Base-by-base conservation (phyloP, 2,888 invertebrate species). In the Oligia latruncula region DNA sequence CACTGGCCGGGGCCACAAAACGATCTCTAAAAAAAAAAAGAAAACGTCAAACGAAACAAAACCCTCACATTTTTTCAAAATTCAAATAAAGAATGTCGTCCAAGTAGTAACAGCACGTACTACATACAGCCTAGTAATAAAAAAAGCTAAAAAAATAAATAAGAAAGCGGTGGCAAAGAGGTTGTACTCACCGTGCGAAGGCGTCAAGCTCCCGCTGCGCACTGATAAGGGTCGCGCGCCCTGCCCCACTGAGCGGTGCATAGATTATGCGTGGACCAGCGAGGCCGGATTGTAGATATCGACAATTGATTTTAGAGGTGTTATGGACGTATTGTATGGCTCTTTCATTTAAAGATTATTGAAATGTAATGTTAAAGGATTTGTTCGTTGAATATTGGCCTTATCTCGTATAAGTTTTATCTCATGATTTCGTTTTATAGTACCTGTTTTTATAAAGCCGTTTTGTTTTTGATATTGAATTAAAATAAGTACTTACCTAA, bases 161-260 rank as follows among this genome's bases (percentile, higher is more conserved):
- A 43, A 58, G 74, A 70, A 67, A 70, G 13, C 23, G 62, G 23
- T 60, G 15, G 17, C 6, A 40, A 35, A 23, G 77, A 78, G 80
- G 65, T 77, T 60, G 5, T 81, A 88, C 89, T 89, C 71, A 89
- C 89, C 88, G 90, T 87, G 87, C 86, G 90, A 75, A 77, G 77
- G 77, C 79, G 43, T 43, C 89, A 78, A 86, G 87, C 87, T 89
- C 86, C 74, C 81, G 75, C 89, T 88, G 89, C 89, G 89, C 89
- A 89, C 89, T 89, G 89, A 89, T 90, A 90, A 90, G 86, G 80
- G 83, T 74, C 76, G 89, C 84, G 75, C 84, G 87, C 87, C 89
- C 87, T 84, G 79, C 87, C 81, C 85, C 85, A 80, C 71, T 79
- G 84, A 81, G 74, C 85, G 85, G 84, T 86, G 88, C 88, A 88